A percentile compares a stretch with the other conserved stretches of the same genome.
Evolutionary conservation across 2,113 vertebrate genomes (phyloP).

Genomic region (Prinia subflava): DNA sequence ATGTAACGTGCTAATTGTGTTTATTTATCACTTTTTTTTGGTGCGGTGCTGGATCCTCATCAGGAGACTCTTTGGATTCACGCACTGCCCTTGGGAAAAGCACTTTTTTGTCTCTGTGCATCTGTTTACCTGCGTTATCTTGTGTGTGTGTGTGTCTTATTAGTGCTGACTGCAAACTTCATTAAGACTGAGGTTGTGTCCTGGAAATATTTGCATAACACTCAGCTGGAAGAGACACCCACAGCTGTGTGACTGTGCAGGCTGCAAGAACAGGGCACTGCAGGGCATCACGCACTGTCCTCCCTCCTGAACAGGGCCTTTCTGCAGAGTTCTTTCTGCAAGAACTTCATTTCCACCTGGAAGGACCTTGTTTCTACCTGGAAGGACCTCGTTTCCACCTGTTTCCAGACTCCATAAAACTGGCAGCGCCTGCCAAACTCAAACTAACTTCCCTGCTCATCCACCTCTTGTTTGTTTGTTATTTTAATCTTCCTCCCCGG

Average conservation of each 20-base stretch:
- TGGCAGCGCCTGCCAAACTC: background rate
- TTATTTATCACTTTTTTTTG: background rate
- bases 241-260: background rate
- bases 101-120: background rate
- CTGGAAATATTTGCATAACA: background rate
- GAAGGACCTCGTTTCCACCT: background rate
- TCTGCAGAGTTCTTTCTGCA: background rate
- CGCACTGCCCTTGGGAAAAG: background rate
- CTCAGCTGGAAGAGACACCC: background rate
- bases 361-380: background rate
- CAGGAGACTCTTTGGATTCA: background rate
- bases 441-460: constrained; percentile 16
- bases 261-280: background rate
- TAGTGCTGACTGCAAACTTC: background rate
- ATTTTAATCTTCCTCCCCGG: constrained; percentile 71
- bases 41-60: background rate
- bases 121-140: background rate
- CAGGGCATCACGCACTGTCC: background rate
- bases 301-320: background rate
- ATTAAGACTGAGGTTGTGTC: background rate
- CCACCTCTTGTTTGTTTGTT: constrained; percentile 68
- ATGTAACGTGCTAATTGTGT: background rate
- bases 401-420: background rate
- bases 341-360: background rate
- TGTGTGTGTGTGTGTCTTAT: background rate